Base-by-base conservation (phyloP, 2,113 vertebrate genomes). In the Pelodiscus sinensis region DNA sequence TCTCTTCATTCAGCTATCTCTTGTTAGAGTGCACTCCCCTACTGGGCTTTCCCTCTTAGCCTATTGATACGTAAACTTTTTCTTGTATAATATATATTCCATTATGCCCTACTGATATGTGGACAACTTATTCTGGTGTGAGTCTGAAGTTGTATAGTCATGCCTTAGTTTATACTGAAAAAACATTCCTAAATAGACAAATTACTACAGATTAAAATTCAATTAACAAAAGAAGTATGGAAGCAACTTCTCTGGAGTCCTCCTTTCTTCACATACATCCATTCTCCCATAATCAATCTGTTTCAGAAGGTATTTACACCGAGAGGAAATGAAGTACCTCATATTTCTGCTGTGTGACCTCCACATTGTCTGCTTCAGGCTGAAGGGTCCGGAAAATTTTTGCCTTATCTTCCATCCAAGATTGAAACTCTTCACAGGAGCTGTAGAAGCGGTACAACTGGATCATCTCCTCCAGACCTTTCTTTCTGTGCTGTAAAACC, bases 331-430 rank as follows among this genome's bases (percentile, higher is more conserved):
- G 82, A 79, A 1, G 10, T 95, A 99, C 99, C 99, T 99, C 97
- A 11, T 98, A 99, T 94, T 98, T 98, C 94, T 98, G 98, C 94
- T 98, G 98, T 44, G 97, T 90, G 57, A 93, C 97, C 2, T 98
- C 98, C 84, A 98, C 95, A 92, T 98, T 97, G 77, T 98, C 97
- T 1, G 97, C 82, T 24, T 97, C 97, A 60, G 98, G 97, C 85
- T 96, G 98, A 93, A 99, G 97, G 18, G 96, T 97, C 77, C 93
- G 96, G 77, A 99, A 98, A 92, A 98, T 88, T 4, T 97, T 98
- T 55, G 98, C 98, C 94, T 99, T 99, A 90, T 99, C 98, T 68
- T 98, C 97, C 97, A 99, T 98, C 99, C 99, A 99, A 0, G 98
- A 98, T 91, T 98, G 98, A 92, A 99, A 99, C 94, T 98, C 99